phyloP scores from a whole-genome alignment of 2,888 invertebrate genomes.

The Artemia sinica region DNA sequence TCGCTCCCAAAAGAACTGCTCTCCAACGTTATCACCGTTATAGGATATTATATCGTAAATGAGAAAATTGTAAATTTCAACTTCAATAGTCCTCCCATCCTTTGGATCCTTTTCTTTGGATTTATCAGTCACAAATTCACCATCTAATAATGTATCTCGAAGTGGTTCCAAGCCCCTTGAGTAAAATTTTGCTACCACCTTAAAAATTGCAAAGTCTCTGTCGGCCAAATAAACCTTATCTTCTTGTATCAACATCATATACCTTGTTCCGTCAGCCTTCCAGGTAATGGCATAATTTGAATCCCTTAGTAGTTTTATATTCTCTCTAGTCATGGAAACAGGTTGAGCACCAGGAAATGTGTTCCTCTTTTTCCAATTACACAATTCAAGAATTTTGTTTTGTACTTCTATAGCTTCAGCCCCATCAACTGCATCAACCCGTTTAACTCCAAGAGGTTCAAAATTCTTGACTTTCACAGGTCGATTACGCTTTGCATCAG shows the following conservation, averaged over 20 bases:
- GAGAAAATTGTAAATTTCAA: constrained; percentile 64
- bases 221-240: constrained; percentile 82
- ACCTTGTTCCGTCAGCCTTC: constrained; percentile 97
- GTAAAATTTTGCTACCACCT: constrained; percentile 53
- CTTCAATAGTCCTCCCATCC: constrained; percentile 34
- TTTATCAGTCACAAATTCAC: constrained; percentile 68
- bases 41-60: constrained; percentile 84
- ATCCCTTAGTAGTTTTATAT: constrained; percentile 51
- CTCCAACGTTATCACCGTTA: constrained; percentile 57
- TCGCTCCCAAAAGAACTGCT: constrained; percentile 56
- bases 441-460: background rate
- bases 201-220: constrained; percentile 79
- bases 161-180: constrained; percentile 50
- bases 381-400: background rate
- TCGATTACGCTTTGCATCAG: background rate
- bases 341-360: constrained; percentile 96
- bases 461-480: background rate
- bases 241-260: constrained; percentile 87
- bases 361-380: constrained; percentile 10
- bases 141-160: constrained; percentile 69
- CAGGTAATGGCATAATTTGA: constrained; percentile 91
- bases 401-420: constrained; percentile 35
- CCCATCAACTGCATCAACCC: constrained; percentile 20
- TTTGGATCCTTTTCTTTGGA: constrained; percentile 61
- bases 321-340: constrained; percentile 77